Base-by-base conservation (phyloP, 2,113 vertebrate species). In the Balaeniceps rex region DNA sequence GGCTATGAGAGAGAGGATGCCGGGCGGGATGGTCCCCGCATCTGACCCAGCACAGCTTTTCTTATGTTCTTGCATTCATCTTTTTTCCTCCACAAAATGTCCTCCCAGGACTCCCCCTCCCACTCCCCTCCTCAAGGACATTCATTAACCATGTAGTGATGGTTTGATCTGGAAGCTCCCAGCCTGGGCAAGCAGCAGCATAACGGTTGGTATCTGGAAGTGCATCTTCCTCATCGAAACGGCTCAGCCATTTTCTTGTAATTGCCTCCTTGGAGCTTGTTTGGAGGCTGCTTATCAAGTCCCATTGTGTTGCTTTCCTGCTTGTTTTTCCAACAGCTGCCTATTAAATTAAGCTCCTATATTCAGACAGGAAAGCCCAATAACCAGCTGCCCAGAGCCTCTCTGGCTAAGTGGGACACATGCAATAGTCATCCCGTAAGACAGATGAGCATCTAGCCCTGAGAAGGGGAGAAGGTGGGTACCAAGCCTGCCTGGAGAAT, bases 271-370 rank as follows among this genome's bases (percentile, higher is more conserved):
- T 3, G 0, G 90, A 92, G 88, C 74, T 92, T 95, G 95, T 96
- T 95, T 94, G 86, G 94, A 96, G 52, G 88, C 86, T 94, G 96
- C 76, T 94, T 93, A 96, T 95, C 94, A 95, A 94, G 72, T 78
- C 64, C 88, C 61, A 94, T 94, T 95, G 90, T 96, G 94, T 71
- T 88, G 68, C 64, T 94, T 97, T 95, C 83, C 90, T 94, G 83
- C 90, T 91, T 96, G 94, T 94, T 96, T 95, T 96, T 88, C 90
- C 96, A 96, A 96, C 96, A 95, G 72, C 72, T 2, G 51, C 69
- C 90, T 97, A 93, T 97, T 96, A 94, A 94, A 97, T 97, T 97
- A 97, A 97, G 76, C 52, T 95, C 54, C 74, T 90, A 31, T 76
- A 92, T 94, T 94, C 86, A 95, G 68, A 51, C 64, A 78, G 51